A percentile compares a stretch with the other conserved stretches of the same genome.
These are phyloP conservation scores for Griposia aprilina DNA, from an alignment of 2,888 invertebrate species.

Conservation along the genomic window DNA sequence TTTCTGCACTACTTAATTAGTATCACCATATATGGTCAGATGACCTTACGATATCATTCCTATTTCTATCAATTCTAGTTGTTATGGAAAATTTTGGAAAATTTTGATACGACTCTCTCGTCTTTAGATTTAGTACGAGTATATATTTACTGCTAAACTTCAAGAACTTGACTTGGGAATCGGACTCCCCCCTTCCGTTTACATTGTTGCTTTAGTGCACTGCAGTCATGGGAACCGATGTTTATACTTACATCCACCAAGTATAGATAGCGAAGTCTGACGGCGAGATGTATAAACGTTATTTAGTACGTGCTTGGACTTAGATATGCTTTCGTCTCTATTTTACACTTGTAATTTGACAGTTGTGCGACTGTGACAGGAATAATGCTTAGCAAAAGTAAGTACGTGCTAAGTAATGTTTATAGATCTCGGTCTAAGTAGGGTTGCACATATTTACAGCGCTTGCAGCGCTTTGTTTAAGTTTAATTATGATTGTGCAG, in stretches of 20 bases:
- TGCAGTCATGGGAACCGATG: background rate
- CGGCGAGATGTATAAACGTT: background rate
- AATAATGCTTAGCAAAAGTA: background rate
- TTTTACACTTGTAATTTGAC: background rate
- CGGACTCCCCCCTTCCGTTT: background rate
- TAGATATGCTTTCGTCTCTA: background rate
- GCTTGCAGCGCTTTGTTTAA: background rate
- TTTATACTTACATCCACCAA: background rate
- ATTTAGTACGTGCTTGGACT: background rate
- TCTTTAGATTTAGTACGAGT: background rate
- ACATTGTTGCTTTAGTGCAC: background rate
- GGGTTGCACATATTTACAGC: background rate
- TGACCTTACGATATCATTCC: background rate
- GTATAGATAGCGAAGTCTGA: background rate
- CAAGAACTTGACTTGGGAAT: background rate
- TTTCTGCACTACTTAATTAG: no score
- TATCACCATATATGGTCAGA: background rate
- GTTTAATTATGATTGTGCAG: background rate
- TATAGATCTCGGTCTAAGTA: background rate
- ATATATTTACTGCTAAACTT: background rate
- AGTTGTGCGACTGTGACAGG: background rate
- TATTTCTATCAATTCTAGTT: background rate
- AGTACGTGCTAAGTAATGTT: background rate
- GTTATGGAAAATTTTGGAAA: background rate
- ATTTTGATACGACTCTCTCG: background rate